Conservation (phyloP, 2,113 vertebrate species). For the Diadophis punctatus region DNA sequence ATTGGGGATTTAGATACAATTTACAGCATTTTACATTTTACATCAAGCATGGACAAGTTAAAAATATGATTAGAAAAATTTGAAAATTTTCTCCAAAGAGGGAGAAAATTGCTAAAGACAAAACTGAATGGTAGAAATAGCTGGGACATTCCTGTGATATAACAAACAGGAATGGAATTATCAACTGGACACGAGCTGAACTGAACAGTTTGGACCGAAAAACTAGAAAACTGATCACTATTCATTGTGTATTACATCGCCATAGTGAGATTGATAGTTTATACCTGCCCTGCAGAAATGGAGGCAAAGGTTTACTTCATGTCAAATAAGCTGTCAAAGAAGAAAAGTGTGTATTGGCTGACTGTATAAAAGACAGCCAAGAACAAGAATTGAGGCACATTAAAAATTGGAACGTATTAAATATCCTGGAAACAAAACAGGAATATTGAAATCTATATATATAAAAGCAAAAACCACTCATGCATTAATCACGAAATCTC, state of each 20-base stretch:
- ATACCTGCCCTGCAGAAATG: background rate
- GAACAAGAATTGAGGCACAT: background rate
- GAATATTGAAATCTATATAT: background rate
- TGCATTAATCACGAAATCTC: no score
- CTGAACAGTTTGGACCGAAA: background rate
- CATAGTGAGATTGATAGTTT: background rate
- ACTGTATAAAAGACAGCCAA: background rate
- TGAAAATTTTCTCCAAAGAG: background rate
- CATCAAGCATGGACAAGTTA: background rate
- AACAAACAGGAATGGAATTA: background rate
- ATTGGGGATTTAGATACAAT: background rate
- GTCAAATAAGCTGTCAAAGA: background rate
- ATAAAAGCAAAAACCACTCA: no score
- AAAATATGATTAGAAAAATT: background rate
- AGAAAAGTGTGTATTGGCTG: background rate
- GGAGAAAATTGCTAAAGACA: no score
- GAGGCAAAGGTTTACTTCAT: background rate
- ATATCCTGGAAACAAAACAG: background rate
- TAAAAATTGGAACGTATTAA: background rate
- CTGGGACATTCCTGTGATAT: background rate
- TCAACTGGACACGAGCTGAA: background rate
- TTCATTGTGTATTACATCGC: background rate
- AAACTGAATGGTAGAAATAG: background rate
- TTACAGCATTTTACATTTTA: background rate
- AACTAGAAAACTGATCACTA: background rate